Percentiles rank a stretch among this genome's conserved stretches.
These are phyloP conservation scores for Acanthurus leucopareius DNA, from an alignment of 2,797 vertebrate species.

Conservation along the genomic window DNA sequence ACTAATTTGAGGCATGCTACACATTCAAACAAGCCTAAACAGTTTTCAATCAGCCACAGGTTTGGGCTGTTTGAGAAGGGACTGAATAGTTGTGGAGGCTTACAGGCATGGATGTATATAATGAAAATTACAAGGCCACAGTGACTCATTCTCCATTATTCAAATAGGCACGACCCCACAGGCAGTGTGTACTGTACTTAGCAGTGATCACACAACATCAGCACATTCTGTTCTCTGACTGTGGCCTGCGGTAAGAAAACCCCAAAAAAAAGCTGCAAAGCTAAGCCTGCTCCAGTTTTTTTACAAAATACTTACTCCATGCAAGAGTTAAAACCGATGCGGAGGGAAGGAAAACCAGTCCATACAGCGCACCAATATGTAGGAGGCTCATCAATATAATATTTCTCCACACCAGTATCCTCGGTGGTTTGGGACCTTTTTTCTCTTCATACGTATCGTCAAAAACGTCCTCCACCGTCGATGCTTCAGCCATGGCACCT, in stretches of 20 bases:
- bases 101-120: neutral
- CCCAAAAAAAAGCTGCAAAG: neutral
- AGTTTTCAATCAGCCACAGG: constrained; percentile 8
- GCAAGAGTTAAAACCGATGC: constrained; percentile 84
- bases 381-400: constrained; percentile 92
- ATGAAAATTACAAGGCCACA: constrained; percentile 34
- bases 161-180: constrained; percentile 27
- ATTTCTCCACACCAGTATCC: constrained; percentile 93
- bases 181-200: constrained; percentile 33
- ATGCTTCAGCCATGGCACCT: constrained; percentile 46
- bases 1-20: constrained; percentile 12
- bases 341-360: constrained; percentile 82
- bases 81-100: neutral
- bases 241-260: constrained; percentile 9
- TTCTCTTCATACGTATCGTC: constrained; percentile 91
- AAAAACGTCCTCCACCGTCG: constrained; percentile 86
- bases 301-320: constrained; percentile 88
- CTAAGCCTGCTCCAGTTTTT: neutral
- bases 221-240: constrained; percentile 59
- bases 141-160: constrained; percentile 60
- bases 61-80: neutral
- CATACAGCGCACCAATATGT: constrained; percentile 87
- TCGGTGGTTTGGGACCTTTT: constrained; percentile 85
- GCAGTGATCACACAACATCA: constrained; percentile 57
- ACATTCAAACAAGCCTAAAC: neutral